Evolutionary conservation across 1,140 invertebrate species (phyloP).

Genomic region (Drosophila repletoides): DNA sequence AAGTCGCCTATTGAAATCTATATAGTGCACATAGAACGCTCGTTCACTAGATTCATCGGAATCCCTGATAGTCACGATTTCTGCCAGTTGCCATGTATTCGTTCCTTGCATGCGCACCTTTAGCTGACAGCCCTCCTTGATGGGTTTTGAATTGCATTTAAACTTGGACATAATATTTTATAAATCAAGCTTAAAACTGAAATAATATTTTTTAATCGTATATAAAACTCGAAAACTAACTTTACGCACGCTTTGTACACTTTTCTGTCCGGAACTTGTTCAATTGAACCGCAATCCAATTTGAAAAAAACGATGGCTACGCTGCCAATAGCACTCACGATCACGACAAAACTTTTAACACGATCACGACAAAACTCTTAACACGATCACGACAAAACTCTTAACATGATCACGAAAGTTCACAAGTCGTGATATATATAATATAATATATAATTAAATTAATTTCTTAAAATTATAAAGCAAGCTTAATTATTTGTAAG

Average conservation of each 20-base stretch:
- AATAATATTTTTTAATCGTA: too few relatives aligned
- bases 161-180: too few relatives aligned
- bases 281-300: background rate
- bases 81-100: slow-evolving; percentile 96
- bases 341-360: background rate
- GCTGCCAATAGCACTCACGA: background rate
- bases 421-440: too few relatives aligned
- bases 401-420: too few relatives aligned
- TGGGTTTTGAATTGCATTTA: too few relatives aligned
- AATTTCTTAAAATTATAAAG: too few relatives aligned
- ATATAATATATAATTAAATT: too few relatives aligned
- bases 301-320: slow-evolving; percentile 9
- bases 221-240: too few relatives aligned
- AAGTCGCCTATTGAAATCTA: slow-evolving; percentile 92
- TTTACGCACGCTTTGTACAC: too few relatives aligned
- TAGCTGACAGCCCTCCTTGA: slow-evolving; percentile 95
- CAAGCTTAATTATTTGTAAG: too few relatives aligned
- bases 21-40: slow-evolving; percentile 48
- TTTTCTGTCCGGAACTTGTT: background rate
- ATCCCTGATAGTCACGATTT: slow-evolving; percentile 96
- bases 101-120: slow-evolving; percentile 95
- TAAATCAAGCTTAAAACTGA: too few relatives aligned
- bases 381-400: background rate
- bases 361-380: background rate
- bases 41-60: slow-evolving; percentile 86